phyloP scores from a whole-genome alignment of 2,113 vertebrate genomes.

The Siniperca chuatsi region DNA sequence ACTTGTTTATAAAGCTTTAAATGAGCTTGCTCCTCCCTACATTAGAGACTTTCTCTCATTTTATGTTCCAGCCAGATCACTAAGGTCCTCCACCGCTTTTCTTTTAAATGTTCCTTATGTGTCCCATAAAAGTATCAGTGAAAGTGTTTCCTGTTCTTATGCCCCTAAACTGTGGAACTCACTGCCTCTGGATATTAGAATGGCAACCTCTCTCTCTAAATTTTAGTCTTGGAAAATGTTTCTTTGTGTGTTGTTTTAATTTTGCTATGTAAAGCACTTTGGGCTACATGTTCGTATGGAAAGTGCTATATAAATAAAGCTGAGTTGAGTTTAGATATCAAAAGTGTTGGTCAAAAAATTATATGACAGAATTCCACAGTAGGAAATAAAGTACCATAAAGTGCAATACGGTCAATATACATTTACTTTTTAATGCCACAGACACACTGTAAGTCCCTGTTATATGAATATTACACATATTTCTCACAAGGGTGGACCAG shows the following conservation, averaged over 20 bases:
- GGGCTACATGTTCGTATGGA: too few relatives aligned
- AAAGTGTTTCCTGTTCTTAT: neutral
- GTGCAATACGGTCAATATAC: neutral
- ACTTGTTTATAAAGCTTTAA: too few relatives aligned
- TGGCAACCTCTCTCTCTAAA: neutral
- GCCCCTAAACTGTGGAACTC: neutral
- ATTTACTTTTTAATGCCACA: neutral
- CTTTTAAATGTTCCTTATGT: constrained; percentile 5
- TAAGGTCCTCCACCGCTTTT: neutral
- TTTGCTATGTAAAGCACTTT: too few relatives aligned
- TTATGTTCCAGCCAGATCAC: neutral
- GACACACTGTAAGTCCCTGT: constrained; percentile 20
- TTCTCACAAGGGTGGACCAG: constrained; percentile 49
- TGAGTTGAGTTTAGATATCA: neutral
- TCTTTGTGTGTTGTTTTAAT: too few relatives aligned
- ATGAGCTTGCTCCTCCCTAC: too few relatives aligned
- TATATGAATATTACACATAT: constrained; percentile 49
- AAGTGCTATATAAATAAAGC: too few relatives aligned
- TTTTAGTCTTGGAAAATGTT: too few relatives aligned
- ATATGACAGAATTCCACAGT: neutral
- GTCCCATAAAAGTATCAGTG: neutral
- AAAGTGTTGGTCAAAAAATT: neutral
- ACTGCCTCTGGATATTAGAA: neutral
- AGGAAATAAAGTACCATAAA: constrained; percentile 1
- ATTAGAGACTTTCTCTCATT: too few relatives aligned